These are phyloP conservation scores for Plutella xylostella DNA, from an alignment of 2,888 invertebrate species.

Conservation along the genomic window DNA sequence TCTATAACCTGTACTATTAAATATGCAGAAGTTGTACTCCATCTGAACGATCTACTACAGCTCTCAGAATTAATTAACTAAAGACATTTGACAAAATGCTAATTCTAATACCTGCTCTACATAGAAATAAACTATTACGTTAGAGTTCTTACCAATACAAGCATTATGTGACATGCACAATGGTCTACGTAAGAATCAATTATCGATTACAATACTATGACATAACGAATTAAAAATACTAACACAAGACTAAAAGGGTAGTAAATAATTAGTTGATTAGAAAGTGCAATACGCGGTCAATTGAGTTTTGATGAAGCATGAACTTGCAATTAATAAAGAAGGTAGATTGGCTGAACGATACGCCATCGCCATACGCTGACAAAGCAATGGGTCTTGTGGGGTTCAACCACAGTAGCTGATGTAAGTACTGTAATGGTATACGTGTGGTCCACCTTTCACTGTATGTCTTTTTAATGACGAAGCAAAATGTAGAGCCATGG, in stretches of 20 bases:
- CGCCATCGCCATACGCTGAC: too few relatives aligned
- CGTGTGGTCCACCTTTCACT: slow-evolving; percentile 2
- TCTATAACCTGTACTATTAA: too few relatives aligned
- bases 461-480: too few relatives aligned
- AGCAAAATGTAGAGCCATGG: too few relatives aligned
- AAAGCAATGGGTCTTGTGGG: too few relatives aligned
- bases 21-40: too few relatives aligned
- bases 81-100: too few relatives aligned
- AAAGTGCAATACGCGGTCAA: slow-evolving; percentile 20
- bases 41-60: too few relatives aligned
- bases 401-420: background rate
- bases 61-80: too few relatives aligned
- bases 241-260: slow-evolving; percentile 29
- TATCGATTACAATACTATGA: background rate
- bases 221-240: background rate
- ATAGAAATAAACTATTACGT: too few relatives aligned
- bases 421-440: background rate
- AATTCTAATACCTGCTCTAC: too few relatives aligned
- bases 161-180: slow-evolving; percentile 1
- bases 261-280: slow-evolving; percentile 19
- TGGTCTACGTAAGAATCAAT: background rate
- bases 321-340: background rate
- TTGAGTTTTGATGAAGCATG: slow-evolving; percentile 28
- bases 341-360: background rate
- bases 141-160: too few relatives aligned